Evolutionary conservation across 1,140 invertebrate species (phyloP).

Genomic region (Gerris buenoi): DNA sequence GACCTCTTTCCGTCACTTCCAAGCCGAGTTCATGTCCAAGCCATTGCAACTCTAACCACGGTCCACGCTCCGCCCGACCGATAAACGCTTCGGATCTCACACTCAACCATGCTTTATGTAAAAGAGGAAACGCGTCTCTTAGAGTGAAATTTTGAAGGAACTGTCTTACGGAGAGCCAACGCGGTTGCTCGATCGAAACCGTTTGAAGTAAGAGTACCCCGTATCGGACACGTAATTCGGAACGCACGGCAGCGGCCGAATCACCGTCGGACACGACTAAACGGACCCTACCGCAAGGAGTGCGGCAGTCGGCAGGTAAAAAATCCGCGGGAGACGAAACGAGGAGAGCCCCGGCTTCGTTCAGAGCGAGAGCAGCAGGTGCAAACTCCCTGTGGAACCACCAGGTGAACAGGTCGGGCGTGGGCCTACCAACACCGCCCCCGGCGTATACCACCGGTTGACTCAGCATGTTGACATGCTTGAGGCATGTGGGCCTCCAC

Average conservation of each 20-base stretch:
- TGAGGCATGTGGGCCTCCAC: constrained; percentile 35
- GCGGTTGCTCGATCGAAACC: constrained; percentile 17
- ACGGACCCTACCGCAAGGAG: constrained; percentile 30
- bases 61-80: constrained; percentile 17
- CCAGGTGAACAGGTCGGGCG: constrained; percentile 36
- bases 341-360: constrained; percentile 32
- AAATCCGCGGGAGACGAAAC: constrained; percentile 32
- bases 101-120: constrained; percentile 35
- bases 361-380: constrained; percentile 34
- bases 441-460: constrained; percentile 39
- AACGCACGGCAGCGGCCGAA: constrained; percentile 28
- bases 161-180: constrained; percentile 20
- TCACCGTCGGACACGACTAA: constrained; percentile 22
- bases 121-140: constrained; percentile 35
- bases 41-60: constrained; percentile 30
- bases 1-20: constrained; percentile 29
- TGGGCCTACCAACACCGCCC: constrained; percentile 33
- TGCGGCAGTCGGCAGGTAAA: constrained; percentile 30
- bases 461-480: constrained; percentile 36
- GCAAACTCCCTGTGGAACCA: constrained; percentile 38
- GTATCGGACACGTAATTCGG: constrained; percentile 32
- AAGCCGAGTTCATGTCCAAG: constrained; percentile 32
- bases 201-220: constrained; percentile 28
- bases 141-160: constrained; percentile 31
- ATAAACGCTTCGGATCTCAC: constrained; percentile 27